Evolutionary conservation across 2,888 invertebrate genomes (phyloP).

Genomic region (Acrobasis suavella): DNA sequence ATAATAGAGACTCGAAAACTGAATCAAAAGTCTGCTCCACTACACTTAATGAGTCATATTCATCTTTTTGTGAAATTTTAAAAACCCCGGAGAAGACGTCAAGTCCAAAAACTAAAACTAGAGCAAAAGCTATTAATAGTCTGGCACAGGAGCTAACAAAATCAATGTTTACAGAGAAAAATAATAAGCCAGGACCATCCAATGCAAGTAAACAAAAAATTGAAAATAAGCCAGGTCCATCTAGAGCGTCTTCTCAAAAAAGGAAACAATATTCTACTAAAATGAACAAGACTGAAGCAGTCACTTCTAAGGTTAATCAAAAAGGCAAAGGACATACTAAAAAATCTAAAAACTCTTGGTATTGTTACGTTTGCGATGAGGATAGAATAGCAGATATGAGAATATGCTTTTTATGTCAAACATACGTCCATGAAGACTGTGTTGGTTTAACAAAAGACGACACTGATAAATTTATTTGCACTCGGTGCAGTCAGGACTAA

Average conservation of each 20-base stretch:
- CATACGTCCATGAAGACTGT: constrained; percentile 14
- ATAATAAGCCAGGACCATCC: constrained; percentile 28
- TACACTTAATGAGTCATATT: constrained; percentile 21
- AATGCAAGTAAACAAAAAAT: constrained; percentile 6
- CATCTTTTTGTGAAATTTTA: constrained; percentile 19
- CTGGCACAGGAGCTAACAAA: constrained; percentile 29
- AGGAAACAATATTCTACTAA: constrained; percentile 26
- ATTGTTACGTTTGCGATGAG: constrained; percentile 14
- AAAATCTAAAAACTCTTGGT: constrained; percentile 18
- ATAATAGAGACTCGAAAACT: constrained; percentile 22
- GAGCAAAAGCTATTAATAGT: constrained; percentile 14
- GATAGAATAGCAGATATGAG: constrained; percentile 23
- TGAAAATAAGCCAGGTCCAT: constrained; percentile 7
- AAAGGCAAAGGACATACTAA: constrained; percentile 19
- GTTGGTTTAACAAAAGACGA: neutral
- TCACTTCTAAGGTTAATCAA: constrained; percentile 22
- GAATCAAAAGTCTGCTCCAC: constrained; percentile 25
- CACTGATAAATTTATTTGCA: neutral
- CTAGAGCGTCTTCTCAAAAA: constrained; percentile 24
- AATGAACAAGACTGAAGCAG: constrained; percentile 20
- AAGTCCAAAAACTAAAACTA: constrained; percentile 20
- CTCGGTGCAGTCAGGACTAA: constrained; percentile 3
- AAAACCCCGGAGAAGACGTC: constrained; percentile 23
- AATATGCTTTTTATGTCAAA: constrained; percentile 17
- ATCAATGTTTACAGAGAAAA: constrained; percentile 29